Evolutionary conservation across 2,888 invertebrate genomes (phyloP).

Genomic region (Lasioglossum calceatum): DNA sequence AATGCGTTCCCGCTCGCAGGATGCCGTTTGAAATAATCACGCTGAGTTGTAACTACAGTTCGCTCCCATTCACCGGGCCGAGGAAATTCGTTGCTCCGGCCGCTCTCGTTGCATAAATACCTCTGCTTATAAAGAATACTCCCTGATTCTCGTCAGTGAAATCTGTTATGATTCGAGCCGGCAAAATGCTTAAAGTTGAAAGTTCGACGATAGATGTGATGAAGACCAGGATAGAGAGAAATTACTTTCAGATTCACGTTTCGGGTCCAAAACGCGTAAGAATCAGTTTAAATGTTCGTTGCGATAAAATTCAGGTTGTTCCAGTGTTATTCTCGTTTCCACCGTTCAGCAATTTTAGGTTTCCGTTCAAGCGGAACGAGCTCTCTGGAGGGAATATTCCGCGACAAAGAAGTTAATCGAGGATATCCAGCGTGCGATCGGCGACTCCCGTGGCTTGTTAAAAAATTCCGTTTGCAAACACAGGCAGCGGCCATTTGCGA

Average conservation of each 20-base stretch:
- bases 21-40: conserved; percentile 20
- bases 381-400: neutral
- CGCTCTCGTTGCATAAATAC: conserved; percentile 24
- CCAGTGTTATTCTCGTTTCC: neutral
- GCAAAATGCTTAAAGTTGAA: neutral
- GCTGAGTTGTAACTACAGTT: conserved; percentile 9
- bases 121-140: conserved; percentile 1
- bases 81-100: conserved; percentile 16
- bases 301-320: neutral
- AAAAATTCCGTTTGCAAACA: conserved; percentile 37
- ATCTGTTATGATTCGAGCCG: neutral
- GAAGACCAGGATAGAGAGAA: neutral
- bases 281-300: neutral
- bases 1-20: neutral
- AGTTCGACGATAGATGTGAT: neutral
- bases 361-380: neutral
- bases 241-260: neutral
- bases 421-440: conserved; percentile 19
- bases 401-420: conserved; percentile 42
- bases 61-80: neutral
- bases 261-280: neutral
- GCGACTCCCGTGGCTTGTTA: conserved; percentile 13
- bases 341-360: neutral
- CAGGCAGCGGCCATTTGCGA: neutral
- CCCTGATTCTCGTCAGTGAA: neutral